phyloP scores from a whole-genome alignment of 2,113 vertebrate genomes.

The Apaloderma vittatum region DNA sequence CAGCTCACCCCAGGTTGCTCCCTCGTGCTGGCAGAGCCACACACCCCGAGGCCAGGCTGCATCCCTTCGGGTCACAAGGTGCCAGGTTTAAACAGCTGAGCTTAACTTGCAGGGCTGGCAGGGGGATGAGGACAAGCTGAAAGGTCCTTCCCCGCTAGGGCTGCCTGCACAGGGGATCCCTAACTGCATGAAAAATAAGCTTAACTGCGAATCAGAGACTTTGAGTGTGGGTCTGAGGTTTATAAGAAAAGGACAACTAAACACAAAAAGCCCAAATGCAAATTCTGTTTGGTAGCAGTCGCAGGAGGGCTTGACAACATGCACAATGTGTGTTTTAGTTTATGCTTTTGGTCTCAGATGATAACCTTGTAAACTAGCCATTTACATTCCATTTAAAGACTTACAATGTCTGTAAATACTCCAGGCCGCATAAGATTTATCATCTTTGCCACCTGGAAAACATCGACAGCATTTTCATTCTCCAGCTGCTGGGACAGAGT shows the following conservation, averaged over 20 bases:
- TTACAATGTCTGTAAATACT: slow-evolving; percentile 98
- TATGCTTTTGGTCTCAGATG: background rate
- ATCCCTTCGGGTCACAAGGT: background rate
- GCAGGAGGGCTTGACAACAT: background rate
- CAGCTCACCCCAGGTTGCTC: background rate
- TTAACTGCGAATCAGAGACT: background rate
- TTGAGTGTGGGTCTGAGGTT: background rate
- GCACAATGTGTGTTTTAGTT: background rate
- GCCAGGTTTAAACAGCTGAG: background rate
- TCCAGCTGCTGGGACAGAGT: slow-evolving; percentile 97
- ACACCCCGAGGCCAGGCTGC: background rate
- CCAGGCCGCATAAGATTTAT: slow-evolving; percentile 99
- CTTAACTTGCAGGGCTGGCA: background rate
- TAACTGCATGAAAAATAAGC: background rate
- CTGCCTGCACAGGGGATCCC: background rate
- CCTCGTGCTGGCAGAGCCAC: background rate
- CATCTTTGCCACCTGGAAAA: slow-evolving; percentile 99
- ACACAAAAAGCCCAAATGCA: background rate
- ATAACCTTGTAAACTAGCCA: background rate
- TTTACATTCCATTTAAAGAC: slow-evolving; percentile 63
- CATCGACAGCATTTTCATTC: slow-evolving; percentile 94
- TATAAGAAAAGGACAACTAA: background rate
- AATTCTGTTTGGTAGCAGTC: background rate
- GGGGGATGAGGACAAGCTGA: background rate
- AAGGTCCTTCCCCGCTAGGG: background rate